Conservation (phyloP, 2,888 invertebrate species). For the Ferdinandea cuprea region DNA sequence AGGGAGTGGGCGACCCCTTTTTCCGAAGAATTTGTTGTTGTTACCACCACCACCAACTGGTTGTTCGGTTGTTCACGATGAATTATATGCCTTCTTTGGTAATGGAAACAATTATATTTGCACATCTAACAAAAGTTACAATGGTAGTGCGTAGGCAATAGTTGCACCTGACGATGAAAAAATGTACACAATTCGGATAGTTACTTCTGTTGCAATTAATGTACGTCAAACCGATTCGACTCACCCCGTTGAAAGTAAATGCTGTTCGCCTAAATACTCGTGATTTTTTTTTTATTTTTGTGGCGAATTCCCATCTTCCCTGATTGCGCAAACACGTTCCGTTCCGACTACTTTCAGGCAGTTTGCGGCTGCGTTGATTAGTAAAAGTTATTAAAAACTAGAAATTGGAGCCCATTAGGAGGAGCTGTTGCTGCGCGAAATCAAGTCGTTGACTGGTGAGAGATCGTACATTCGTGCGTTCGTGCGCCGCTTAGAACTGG, state of each 20-base stretch:
- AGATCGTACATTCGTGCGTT: constrained; percentile 40
- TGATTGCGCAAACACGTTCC: constrained; percentile 28
- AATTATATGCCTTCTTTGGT: not conserved
- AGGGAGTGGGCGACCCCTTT: constrained; percentile 78
- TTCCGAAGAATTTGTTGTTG: constrained; percentile 26
- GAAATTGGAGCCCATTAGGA: constrained; percentile 39
- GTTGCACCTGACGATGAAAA: not conserved
- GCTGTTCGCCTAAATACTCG: constrained; percentile 32
- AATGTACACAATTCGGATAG: constrained; percentile 11
- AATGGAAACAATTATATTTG: no score
- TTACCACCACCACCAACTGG: not conserved
- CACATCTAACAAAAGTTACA: not conserved
- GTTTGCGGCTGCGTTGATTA: constrained; percentile 38
- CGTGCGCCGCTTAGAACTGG: constrained; percentile 29
- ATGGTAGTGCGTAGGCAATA: constrained; percentile 4
- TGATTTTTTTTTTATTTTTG: no score
- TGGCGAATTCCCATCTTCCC: constrained; percentile 13
- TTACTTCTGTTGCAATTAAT: constrained; percentile 36
- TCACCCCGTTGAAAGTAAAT: constrained; percentile 65
- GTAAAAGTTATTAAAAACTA: constrained; percentile 60
- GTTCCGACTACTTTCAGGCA: constrained; percentile 37
- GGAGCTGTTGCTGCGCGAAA: constrained; percentile 34
- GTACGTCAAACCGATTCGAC: constrained; percentile 5
- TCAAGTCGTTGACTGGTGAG: constrained; percentile 35
- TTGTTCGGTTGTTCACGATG: not conserved